Evolutionary conservation across 2,797 vertebrate genomes (phyloP), one percentile per base, ranked within the genome.

Genomic region (Epinephelus coioides): DNA sequence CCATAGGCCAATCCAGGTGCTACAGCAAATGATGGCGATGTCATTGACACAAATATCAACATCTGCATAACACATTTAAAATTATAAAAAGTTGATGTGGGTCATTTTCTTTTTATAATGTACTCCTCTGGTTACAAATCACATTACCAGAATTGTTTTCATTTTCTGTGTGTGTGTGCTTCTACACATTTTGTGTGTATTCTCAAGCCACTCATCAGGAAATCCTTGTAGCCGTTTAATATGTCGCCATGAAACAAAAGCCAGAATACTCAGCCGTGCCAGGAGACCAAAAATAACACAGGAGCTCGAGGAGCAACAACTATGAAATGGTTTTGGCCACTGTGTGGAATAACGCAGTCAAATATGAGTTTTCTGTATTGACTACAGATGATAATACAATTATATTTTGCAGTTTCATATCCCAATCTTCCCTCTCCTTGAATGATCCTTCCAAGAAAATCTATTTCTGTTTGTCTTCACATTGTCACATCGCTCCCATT

Each of bases 391-490:
- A 49, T 63, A 53, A 17, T 53, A 62, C 19, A 66, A 66, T 66
- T 63, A 69, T 6, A 19, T 0, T 44, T 34, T 69, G 14, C 15
- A 21, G 54, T n/a, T 83, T 62, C 64, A 40, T 21, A 60, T 53
- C 21, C 8, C 34, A 8, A 10, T 43, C 34, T 34, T 44, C 2
- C 13, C 49, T 60, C 13, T 38, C 25, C 23, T n/a, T 10, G 34
- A 65, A 64, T n/a, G n/a, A 54, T 55, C 43, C 12, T 59, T 63
- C 21, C 27, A 15, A 51, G 19, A 53, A 51, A 49, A 66, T 17
- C 46, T 43, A 34, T 34, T 47, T 55, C 12, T 30, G 57, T 50
- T 61, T 49, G 2, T 77, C 56, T 73, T 85, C 64, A 71, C 83
- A 70, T 82, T 61, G 71, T 71, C 46, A 25, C 30, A 21, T 69